These are phyloP conservation scores for Agriopis leucophaearia DNA, from an alignment of 2,888 invertebrate species.

Conservation along the genomic window DNA sequence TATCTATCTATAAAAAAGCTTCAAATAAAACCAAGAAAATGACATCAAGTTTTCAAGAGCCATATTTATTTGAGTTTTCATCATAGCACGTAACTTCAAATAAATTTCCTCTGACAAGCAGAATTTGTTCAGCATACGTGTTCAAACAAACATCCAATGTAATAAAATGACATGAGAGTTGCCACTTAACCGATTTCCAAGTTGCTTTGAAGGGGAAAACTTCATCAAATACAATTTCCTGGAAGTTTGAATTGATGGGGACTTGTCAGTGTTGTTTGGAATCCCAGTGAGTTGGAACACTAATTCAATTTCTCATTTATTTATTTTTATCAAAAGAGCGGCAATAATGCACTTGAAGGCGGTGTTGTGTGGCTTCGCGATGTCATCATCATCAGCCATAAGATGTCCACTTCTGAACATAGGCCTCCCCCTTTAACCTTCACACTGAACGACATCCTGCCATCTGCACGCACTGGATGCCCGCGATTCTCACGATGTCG, in stretches of 20 bases:
- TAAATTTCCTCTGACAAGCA: slow-evolving; percentile 9
- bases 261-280: slow-evolving; percentile 14
- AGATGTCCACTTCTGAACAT: too few relatives aligned
- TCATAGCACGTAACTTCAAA: slow-evolving; percentile 7
- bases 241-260: slow-evolving; percentile 27
- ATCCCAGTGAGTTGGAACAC: slow-evolving; percentile 12
- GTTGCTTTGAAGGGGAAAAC: slow-evolving; percentile 31
- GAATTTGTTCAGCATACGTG: slow-evolving; percentile 19
- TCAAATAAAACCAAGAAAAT: not conserved
- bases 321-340: too few relatives aligned
- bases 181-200: slow-evolving; percentile 28
- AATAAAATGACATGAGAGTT: slow-evolving; percentile 37
- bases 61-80: slow-evolving; percentile 1
- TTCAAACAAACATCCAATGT: slow-evolving; percentile 30
- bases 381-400: too few relatives aligned
- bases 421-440: too few relatives aligned
- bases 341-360: too few relatives aligned
- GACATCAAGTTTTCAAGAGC: not conserved
- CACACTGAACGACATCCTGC: too few relatives aligned
- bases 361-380: too few relatives aligned
- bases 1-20: too few relatives aligned
- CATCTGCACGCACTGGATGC: too few relatives aligned
- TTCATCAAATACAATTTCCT: slow-evolving; percentile 37
- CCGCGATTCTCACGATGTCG: too few relatives aligned
- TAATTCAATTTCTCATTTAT: slow-evolving; percentile 1